Percentiles rank a stretch among this genome's conserved stretches.
phyloP scores from a whole-genome alignment of 1,140 invertebrate genomes.

The Trachymyrmex cornetzi region DNA sequence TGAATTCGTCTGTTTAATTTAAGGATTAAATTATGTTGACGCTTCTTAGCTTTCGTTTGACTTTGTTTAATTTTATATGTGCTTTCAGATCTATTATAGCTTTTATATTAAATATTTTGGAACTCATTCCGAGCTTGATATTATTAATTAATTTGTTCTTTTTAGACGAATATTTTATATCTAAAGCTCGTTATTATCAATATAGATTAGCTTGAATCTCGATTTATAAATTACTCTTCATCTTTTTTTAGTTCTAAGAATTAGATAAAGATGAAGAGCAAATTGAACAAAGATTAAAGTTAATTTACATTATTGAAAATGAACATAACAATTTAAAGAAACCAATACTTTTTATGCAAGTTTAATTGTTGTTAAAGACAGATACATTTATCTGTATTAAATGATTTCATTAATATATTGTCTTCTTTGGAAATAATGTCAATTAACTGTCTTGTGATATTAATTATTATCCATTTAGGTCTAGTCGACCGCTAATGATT shows the following conservation, averaged over 20 bases:
- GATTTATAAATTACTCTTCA: no score
- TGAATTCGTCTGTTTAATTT: not conserved
- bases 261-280: no score
- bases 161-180: no score
- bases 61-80: not conserved
- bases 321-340: not conserved
- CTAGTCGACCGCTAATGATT: not conserved
- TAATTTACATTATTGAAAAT: no score
- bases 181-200: no score
- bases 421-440: not conserved
- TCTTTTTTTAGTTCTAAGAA: no score
- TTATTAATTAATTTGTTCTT: not conserved
- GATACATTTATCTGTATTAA: not conserved
- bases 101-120: conserved; percentile 5
- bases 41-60: not conserved
- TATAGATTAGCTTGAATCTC: no score
- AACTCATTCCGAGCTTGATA: not conserved
- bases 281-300: no score
- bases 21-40: not conserved
- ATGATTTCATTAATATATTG: not conserved
- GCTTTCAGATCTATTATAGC: not conserved
- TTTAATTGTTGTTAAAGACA: not conserved
- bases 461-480: conserved; percentile 3
- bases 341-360: not conserved
- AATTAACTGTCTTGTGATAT: not conserved